Conservation (phyloP, 2,113 vertebrate species). For the Pluvialis apricaria region DNA sequence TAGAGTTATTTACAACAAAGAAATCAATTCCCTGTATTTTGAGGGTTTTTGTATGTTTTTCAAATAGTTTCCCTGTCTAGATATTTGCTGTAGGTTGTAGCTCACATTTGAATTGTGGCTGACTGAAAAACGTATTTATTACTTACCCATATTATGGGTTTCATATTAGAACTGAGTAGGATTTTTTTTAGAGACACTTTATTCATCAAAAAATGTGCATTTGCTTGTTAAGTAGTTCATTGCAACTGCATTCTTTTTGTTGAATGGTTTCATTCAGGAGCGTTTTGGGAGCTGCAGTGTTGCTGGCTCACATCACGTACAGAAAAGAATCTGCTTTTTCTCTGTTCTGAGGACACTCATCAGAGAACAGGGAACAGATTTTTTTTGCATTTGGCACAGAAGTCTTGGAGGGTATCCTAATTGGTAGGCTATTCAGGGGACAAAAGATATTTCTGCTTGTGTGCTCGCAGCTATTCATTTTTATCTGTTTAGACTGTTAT, state of each 20-base stretch:
- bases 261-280: not conserved
- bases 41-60: not conserved
- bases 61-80: not conserved
- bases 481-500: not conserved
- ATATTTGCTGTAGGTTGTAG: not conserved
- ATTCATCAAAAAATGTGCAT: not conserved
- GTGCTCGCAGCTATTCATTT: not conserved
- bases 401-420: not conserved
- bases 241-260: not conserved
- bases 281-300: not conserved
- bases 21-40: not conserved
- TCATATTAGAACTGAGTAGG: not conserved
- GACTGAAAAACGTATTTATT: not conserved
- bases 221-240: not conserved
- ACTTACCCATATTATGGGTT: rapidly evolving
- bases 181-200: not conserved
- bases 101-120: not conserved
- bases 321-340: not conserved
- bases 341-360: not conserved
- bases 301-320: not conserved
- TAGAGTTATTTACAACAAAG: not conserved
- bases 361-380: not conserved
- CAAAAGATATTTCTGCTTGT: not conserved
- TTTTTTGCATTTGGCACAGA: not conserved
- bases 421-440: not conserved